Conservation (phyloP, 2,888 invertebrate genomes). For the Sesamia inferens region DNA sequence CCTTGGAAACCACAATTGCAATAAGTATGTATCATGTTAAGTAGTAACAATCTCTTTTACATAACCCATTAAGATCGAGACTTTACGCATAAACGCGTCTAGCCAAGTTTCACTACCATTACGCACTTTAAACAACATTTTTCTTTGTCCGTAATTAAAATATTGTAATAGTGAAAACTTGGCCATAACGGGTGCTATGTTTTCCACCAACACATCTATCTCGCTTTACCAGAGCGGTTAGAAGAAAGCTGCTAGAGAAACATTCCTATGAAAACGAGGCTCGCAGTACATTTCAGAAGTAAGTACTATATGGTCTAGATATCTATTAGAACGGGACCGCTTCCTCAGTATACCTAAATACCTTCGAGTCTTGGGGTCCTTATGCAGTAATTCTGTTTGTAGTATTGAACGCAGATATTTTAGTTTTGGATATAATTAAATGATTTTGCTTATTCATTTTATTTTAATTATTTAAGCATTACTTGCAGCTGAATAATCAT, state of each 20-base stretch:
- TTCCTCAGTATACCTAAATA: constrained; percentile 48
- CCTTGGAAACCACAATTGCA: constrained; percentile 5
- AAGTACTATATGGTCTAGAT: constrained; percentile 13
- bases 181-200: constrained; percentile 52
- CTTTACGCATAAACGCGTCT: constrained; percentile 11
- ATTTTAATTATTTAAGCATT: neutral
- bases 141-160: constrained; percentile 33
- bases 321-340: constrained; percentile 57
- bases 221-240: constrained; percentile 59
- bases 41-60: neutral
- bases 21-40: constrained; percentile 2
- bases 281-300: constrained; percentile 41
- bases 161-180: constrained; percentile 63
- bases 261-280: constrained; percentile 69
- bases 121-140: neutral
- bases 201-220: constrained; percentile 55
- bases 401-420: neutral
- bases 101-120: constrained; percentile 23
- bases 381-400: constrained; percentile 14
- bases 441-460: neutral
- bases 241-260: constrained; percentile 66
- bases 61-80: constrained; percentile 3
- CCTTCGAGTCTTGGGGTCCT: constrained; percentile 23
- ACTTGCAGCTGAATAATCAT: neutral
- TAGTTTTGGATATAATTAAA: neutral